Conservation (phyloP, 2,888 invertebrate species). For the Spodoptera exigua region DNA sequence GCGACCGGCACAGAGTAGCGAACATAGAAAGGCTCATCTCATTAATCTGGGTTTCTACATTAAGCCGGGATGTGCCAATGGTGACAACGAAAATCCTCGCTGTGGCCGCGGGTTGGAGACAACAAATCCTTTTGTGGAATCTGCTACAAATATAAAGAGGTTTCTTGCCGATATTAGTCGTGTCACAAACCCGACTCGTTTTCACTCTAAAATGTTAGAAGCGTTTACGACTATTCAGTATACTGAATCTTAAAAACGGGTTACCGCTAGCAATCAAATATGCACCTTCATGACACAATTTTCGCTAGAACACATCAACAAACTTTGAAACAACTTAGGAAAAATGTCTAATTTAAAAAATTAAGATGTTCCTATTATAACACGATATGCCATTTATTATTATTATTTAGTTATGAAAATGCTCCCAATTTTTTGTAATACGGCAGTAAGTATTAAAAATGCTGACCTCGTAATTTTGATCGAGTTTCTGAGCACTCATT, state of each 20-base stretch:
- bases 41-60: slow-evolving; percentile 85
- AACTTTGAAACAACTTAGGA: no score
- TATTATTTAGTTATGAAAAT: slow-evolving; percentile 14
- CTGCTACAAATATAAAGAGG: slow-evolving; percentile 78
- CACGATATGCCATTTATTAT: no score
- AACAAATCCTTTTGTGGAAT: slow-evolving; percentile 83
- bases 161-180: slow-evolving; percentile 56
- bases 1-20: slow-evolving; percentile 52
- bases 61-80: slow-evolving; percentile 86
- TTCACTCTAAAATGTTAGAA: slow-evolving; percentile 10
- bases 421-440: slow-evolving; percentile 29
- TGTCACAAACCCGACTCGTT: slow-evolving; percentile 10
- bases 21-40: slow-evolving; percentile 74
- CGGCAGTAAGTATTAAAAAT: slow-evolving; percentile 58
- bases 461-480: slow-evolving; percentile 75
- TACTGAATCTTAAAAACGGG: no score
- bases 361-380: no score
- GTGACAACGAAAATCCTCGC: slow-evolving; percentile 83
- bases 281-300: no score
- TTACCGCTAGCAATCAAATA: no score
- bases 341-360: no score
- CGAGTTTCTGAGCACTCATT: slow-evolving; percentile 71
- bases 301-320: no score
- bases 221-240: neutral
- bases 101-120: slow-evolving; percentile 72